phyloP scores from a whole-genome alignment of 2,797 vertebrate genomes.

The Decapterus maruadsi region DNA sequence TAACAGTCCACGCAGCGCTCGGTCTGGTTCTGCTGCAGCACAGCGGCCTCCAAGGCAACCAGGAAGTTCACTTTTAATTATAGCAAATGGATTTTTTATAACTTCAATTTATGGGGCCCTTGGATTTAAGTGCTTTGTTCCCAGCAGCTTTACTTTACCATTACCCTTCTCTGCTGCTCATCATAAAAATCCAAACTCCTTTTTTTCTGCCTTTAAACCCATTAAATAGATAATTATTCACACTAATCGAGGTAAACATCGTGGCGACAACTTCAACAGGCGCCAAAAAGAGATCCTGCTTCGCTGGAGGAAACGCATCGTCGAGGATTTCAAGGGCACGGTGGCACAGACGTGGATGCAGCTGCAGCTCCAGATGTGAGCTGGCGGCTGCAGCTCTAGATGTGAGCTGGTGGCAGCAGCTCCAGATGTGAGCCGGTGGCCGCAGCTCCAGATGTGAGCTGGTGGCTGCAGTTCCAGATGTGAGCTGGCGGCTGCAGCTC shows the following conservation, averaged over 20 bases:
- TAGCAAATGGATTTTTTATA: constrained; percentile 40
- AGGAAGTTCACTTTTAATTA: constrained; percentile 38
- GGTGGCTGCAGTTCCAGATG: too few species aligned
- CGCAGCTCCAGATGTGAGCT: too few species aligned
- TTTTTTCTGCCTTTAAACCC: not conserved
- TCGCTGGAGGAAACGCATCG: not conserved
- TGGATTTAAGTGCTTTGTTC: constrained; percentile 22
- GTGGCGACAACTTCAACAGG: too few species aligned
- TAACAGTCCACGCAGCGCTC: not conserved
- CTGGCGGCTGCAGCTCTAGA: not conserved
- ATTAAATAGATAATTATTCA: not conserved
- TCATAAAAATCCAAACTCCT: constrained; percentile 7
- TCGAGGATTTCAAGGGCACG: constrained; percentile 3
- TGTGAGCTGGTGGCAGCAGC: not conserved
- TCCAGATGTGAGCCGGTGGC: too few species aligned
- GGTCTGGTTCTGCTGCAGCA: not conserved
- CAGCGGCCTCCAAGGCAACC: not conserved
- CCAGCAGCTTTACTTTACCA: constrained; percentile 7
- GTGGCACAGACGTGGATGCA: not conserved
- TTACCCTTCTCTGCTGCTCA: not conserved
- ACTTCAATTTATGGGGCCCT: constrained; percentile 30
- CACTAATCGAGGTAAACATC: constrained; percentile 22
- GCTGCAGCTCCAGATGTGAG: constrained; percentile 4
- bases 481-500: not conserved
- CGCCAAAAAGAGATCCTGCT: not conserved